phyloP scores from a whole-genome alignment of 1,140 invertebrate genomes.

The Scaptomyza montana region DNA sequence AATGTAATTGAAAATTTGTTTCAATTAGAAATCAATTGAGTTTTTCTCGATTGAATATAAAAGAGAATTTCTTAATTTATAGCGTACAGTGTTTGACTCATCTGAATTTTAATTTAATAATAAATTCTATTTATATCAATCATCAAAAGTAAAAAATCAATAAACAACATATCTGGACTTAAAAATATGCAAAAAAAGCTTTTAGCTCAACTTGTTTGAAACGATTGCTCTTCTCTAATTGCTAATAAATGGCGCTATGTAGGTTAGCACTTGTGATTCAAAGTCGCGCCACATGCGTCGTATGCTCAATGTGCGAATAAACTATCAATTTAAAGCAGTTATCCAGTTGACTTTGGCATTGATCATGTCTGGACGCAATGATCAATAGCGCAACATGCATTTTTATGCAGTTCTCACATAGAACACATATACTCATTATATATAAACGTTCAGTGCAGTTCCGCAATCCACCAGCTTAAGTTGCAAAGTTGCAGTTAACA shows the following conservation, averaged over 20 bases:
- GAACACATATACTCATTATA: slow-evolving; percentile 35
- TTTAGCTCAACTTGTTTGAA: background rate
- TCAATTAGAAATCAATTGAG: background rate
- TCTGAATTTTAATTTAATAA: background rate
- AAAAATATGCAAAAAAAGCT: no score
- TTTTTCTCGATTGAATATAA: background rate
- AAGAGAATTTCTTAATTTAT: background rate
- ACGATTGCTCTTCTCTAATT: background rate
- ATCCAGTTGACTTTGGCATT: slow-evolving; percentile 32
- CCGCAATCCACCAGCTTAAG: no score
- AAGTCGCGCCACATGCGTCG: slow-evolving; percentile 36
- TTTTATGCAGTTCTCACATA: slow-evolving; percentile 14
- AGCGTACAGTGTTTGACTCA: no score
- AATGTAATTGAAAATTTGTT: slow-evolving; percentile 15
- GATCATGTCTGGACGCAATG: slow-evolving; percentile 30
- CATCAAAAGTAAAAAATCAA: background rate
- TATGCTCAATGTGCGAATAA: slow-evolving; percentile 56
- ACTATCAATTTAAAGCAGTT: slow-evolving; percentile 60
- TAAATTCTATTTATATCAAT: background rate
- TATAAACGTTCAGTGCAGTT: slow-evolving; percentile 8
- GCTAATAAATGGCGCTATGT: background rate
- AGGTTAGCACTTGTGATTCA: slow-evolving; percentile 31
- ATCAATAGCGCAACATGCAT: slow-evolving; percentile 32
- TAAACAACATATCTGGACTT: background rate
- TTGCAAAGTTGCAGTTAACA: slow-evolving; percentile 8